A percentile compares a stretch with the other conserved stretches of the same genome.
Evolutionary conservation across 2,113 vertebrate genomes (phyloP).

Genomic region (Neomonachus schauinslandi): DNA sequence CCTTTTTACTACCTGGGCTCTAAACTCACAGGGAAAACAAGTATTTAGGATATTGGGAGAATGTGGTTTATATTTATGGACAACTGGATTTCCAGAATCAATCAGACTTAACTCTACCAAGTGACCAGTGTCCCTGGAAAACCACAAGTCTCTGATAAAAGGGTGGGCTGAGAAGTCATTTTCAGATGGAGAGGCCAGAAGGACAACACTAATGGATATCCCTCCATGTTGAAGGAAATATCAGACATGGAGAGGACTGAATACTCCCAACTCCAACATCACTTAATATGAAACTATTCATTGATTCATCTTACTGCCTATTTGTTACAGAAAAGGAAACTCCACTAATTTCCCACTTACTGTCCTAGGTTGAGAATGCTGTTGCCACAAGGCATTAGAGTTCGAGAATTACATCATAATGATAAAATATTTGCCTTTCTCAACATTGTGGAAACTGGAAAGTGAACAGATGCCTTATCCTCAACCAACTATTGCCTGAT

Average conservation of each 20-base stretch:
- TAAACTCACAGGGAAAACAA: not conserved
- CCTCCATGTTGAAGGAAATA: not conserved
- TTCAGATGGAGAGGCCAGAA: not conserved
- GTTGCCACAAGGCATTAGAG: not conserved
- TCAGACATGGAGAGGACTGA: not conserved
- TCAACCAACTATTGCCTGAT: not conserved
- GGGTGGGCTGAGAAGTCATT: not conserved
- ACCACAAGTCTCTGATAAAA: not conserved
- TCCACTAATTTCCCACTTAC: not conserved
- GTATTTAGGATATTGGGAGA: not conserved
- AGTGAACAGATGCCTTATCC: not conserved
- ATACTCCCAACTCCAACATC: not conserved
- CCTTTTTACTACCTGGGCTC: not conserved
- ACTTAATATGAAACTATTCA: not conserved
- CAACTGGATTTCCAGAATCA: not conserved
- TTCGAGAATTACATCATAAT: not conserved
- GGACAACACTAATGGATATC: not conserved
- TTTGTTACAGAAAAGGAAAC: not conserved
- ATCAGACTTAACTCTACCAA: not conserved
- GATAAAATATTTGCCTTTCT: not conserved
- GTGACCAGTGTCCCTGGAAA: not conserved
- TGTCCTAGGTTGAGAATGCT: not conserved
- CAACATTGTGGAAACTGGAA: not conserved
- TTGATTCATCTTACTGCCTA: not conserved
- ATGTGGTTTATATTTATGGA: not conserved